Percentiles rank a stretch among this genome's conserved stretches.
These are phyloP conservation scores for Charina bottae DNA, from an alignment of 2,113 vertebrate species.

Conservation along the genomic window DNA sequence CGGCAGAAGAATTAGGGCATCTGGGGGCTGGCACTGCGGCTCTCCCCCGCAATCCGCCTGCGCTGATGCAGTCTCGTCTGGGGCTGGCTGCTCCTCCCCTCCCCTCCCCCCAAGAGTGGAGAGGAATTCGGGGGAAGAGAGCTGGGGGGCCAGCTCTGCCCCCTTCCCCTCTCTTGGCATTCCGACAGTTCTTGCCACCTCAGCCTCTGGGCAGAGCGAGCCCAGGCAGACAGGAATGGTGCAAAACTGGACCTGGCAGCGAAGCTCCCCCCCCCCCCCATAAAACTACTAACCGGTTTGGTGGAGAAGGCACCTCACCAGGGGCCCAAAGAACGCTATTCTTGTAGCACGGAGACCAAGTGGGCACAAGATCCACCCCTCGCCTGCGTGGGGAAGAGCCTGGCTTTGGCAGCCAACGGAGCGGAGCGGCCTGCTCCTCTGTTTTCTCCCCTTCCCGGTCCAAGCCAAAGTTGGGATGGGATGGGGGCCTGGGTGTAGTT, in stretches of 20 bases:
- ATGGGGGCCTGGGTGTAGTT: neutral
- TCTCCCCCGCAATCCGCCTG: constrained; percentile 18
- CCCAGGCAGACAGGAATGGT: no score
- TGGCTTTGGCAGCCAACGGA: neutral
- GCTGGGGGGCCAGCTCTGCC: neutral
- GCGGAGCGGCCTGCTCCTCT: neutral
- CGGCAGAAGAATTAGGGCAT: constrained; percentile 49
- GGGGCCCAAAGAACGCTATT: fast-evolving
- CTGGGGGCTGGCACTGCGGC: constrained; percentile 40
- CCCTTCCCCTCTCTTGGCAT: neutral
- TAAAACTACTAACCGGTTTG: neutral
- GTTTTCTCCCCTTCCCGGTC: neutral
- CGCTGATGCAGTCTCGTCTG: constrained; percentile 4
- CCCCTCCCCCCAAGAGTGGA: neutral
- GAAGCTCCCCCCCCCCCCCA: no score
- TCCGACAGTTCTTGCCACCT: neutral
- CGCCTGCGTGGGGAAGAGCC: neutral
- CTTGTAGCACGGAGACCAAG: constrained; percentile 25
- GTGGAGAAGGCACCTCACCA: neutral
- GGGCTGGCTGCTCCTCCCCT: neutral
- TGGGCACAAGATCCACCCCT: neutral
- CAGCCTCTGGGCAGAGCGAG: no score
- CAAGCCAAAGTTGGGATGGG: neutral
- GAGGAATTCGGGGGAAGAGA: no score
- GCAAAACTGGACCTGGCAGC: neutral